phyloP scores from a whole-genome alignment of 1,140 invertebrate genomes.

The Drosophila saltans region DNA sequence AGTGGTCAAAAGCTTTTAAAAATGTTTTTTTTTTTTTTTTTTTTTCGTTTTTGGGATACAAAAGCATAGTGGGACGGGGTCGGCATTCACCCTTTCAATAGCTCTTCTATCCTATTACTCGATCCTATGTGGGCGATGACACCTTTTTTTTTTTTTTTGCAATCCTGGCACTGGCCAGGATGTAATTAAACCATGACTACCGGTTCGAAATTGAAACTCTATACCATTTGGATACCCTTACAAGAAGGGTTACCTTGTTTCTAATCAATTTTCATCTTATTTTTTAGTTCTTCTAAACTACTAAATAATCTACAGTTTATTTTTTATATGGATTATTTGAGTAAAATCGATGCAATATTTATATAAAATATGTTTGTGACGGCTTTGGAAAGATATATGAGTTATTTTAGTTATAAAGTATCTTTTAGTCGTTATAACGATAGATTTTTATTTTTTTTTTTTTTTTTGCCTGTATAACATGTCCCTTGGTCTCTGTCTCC shows the following conservation, averaged over 20 bases:
- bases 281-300: no score
- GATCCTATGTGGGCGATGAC: slow-evolving; percentile 6
- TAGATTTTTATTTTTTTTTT: background rate
- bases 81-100: background rate
- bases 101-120: background rate
- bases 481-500: background rate
- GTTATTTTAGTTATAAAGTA: slow-evolving; percentile 5
- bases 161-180: slow-evolving; percentile 33
- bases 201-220: slow-evolving; percentile 2
- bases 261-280: no score
- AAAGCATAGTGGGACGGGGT: slow-evolving; percentile 2
- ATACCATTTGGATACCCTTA: background rate
- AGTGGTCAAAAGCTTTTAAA: slow-evolving; percentile 7
- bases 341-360: no score
- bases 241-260: no score
- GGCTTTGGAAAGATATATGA: background rate
- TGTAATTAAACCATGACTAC: slow-evolving; percentile 41
- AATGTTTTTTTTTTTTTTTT: background rate
- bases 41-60: background rate
- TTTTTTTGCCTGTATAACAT: background rate
- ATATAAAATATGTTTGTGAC: no score
- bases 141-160: slow-evolving; percentile 2
- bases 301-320: no score
- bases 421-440: slow-evolving; percentile 19
- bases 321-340: no score